Base-by-base conservation (phyloP, 2,797 vertebrate genomes). In the Podarcis lilfordi region DNA sequence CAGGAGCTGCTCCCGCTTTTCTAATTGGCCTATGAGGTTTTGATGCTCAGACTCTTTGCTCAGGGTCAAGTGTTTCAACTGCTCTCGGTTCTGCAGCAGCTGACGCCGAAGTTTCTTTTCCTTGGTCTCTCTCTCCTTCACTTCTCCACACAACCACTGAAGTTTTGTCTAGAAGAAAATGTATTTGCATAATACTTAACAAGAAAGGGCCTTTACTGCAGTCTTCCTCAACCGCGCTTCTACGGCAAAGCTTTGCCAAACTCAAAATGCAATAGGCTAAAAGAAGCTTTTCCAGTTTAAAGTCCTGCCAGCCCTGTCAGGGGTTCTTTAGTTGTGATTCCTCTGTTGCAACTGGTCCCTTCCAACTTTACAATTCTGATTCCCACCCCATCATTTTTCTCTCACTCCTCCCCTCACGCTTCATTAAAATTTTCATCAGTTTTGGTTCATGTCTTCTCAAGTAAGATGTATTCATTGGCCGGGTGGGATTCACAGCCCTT, bases 101-200 rank as follows among this genome's bases (percentile, higher is more conserved):
- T 97, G 97, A 84, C 93, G 96, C 85, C 93, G 96, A 29, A 98
- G 94, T 37, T 94, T 98, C 89, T 96, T 96, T 83, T 98, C 98
- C 90, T 96, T 97, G 25, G 66, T 95, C 89, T 97, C 97, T 71
- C 96, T 96, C 88, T 98, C 98, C 66, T 95, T 97, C 93, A 98
- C 96, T 92, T 99, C 98, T 93, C 98, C 98, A 29, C 98, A 98
- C 79, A 99, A 96, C 98, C 98, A 99, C 85, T 98, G 98, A 71
- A 99, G 97, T 91, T 99, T 99, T 45, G 97, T 97, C 98, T 98
- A 88, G 0, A 11, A 92, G 79, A 19, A 77, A 80, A 87, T 40
- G 79, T 71, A 84, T 50, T 0, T 76, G 13, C 61, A 4, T 10
- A 17, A 74, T 2, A 92, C 80, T 29, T 86, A 86, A 74, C 71